These are phyloP conservation scores for Edolisoma coerulescens DNA, from an alignment of 2,113 vertebrate genomes.

Conservation along the genomic window DNA sequence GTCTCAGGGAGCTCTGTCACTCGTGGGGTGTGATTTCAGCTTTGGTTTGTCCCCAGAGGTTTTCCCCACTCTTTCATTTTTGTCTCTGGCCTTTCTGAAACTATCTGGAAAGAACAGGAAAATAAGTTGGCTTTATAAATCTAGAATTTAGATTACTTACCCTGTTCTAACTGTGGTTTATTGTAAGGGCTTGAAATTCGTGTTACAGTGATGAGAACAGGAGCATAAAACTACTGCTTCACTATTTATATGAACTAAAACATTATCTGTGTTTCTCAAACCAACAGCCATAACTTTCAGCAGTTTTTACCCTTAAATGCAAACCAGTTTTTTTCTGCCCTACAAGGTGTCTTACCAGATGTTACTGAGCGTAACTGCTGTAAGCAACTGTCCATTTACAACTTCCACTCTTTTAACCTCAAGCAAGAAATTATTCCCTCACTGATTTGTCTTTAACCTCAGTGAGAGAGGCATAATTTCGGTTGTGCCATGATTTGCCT, in stretches of 20 bases:
- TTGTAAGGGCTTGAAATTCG: not conserved
- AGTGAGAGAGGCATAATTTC: not conserved
- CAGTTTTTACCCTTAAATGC: not conserved
- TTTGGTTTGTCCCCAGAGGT: not conserved
- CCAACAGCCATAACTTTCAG: not conserved
- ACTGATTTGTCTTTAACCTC: not conserved
- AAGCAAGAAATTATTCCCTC: not conserved
- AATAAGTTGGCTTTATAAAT: not conserved
- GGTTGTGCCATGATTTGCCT: not conserved
- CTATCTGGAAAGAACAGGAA: not conserved
- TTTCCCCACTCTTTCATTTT: not conserved
- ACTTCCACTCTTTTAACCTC: not conserved
- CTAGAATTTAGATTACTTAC: not conserved
- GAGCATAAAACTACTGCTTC: not conserved
- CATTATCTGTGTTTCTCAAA: not conserved
- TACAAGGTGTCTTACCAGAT: not conserved
- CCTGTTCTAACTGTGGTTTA: not conserved
- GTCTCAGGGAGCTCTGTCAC: not conserved
- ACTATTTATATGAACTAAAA: not conserved
- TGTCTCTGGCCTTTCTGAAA: not conserved
- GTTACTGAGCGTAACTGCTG: not conserved
- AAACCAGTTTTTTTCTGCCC: not conserved
- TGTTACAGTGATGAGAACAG: not conserved
- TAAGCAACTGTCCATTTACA: not conserved
- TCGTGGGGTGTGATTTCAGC: fast-evolving